Percentiles rank a stretch among this genome's conserved stretches.
Evolutionary conservation across 2,113 vertebrate species (phyloP).

Genomic region (Strix aluco): DNA sequence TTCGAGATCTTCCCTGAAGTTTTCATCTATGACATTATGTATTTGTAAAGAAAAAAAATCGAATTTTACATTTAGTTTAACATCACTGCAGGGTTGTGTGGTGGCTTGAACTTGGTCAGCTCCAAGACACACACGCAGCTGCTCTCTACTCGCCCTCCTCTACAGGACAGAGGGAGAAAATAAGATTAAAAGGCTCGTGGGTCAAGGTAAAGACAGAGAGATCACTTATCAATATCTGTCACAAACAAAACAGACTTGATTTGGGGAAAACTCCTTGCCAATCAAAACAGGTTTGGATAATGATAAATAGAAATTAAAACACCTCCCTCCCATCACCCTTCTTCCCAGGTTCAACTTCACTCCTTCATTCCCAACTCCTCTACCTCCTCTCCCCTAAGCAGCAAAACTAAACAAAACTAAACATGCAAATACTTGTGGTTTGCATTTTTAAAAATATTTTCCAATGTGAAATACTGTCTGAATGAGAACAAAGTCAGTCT

Average conservation of each 20-base stretch:
- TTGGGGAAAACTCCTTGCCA: not conserved
- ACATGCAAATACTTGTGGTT: not conserved
- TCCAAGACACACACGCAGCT: not conserved
- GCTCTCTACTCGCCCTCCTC: not conserved
- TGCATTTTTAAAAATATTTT: not conserved
- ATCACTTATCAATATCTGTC: not conserved
- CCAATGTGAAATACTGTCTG: not conserved
- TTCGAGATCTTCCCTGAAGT: not conserved
- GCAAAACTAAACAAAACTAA: not conserved
- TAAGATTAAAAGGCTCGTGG: not conserved
- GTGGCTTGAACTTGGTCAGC: not conserved
- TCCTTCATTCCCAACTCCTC: not conserved
- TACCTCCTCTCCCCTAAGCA: rapidly evolving
- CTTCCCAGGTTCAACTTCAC: not conserved
- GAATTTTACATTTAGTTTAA: not conserved
- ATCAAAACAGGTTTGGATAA: not conserved
- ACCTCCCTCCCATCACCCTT: not conserved
- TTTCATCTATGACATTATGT: not conserved
- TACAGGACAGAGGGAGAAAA: not conserved
- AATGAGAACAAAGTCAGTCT: not conserved
- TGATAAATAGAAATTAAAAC: not conserved
- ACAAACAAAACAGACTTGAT: not conserved
- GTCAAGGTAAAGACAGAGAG: not conserved
- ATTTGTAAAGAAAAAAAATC: not conserved
- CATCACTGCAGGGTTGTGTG: not conserved